Evolutionary conservation across 2,888 invertebrate species (phyloP).

Genomic region (Helleia helle): DNA sequence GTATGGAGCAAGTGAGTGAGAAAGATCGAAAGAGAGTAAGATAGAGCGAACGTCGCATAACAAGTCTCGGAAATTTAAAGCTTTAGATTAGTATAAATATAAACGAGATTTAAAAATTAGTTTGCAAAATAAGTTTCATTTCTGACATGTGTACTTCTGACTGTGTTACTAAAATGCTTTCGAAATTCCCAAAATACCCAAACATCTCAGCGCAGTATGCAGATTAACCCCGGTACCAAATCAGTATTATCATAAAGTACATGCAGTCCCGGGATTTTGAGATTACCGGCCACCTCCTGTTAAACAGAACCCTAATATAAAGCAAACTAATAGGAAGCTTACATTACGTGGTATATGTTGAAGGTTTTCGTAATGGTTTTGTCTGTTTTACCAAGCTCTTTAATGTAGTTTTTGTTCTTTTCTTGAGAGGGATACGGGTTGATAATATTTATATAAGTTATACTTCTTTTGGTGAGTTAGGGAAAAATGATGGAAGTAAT

Average conservation of each 20-base stretch:
- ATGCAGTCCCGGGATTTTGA: constrained; percentile 13
- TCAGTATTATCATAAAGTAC: constrained; percentile 14
- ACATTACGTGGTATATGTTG: neutral
- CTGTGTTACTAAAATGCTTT: no score
- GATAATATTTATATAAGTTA: neutral
- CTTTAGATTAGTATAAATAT: no score
- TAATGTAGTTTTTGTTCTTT: neutral
- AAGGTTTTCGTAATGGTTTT: neutral
- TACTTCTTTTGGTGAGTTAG: no score
- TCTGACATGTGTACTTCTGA: no score
- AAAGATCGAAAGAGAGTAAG: no score
- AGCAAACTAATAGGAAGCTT: constrained; percentile 2
- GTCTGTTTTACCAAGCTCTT: neutral
- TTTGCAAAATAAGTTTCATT: no score
- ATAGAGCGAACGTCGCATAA: no score
- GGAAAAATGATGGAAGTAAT: no score
- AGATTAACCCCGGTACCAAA: constrained; percentile 6
- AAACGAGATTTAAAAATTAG: no score
- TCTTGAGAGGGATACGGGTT: neutral
- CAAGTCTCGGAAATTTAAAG: no score
- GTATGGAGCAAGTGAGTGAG: no score
- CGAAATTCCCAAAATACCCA: neutral
- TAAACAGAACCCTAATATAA: constrained; percentile 5
- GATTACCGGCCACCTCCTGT: constrained; percentile 11
- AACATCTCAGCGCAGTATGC: neutral